Evolutionary conservation across 2,888 invertebrate species (phyloP), one percentile per base, ranked within the genome.

Genomic region (Calameuta pallipes): DNA sequence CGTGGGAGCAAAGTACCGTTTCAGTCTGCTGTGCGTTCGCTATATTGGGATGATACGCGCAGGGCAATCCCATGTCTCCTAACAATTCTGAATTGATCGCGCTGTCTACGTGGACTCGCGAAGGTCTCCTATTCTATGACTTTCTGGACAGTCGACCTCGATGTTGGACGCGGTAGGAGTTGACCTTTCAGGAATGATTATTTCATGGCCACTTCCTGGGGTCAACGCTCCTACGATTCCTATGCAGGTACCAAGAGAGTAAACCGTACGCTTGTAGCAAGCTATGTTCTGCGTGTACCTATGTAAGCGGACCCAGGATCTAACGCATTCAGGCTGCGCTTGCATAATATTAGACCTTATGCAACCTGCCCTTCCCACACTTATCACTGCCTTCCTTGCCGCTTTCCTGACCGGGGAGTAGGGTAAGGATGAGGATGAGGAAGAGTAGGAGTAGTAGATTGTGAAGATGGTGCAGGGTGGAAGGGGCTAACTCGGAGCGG

Each of bases 361-460:
- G 90, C 88, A 90, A 90, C 87, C 86, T 89, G 90, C 91, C 91
- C 90, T 91, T 91, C 91, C 91, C 91, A 91, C 91, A 91, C 91
- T 91, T 91, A 91, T 91, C 90, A 90, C 89, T 88, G 89, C 87
- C 87, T 78, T 83, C 83, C 79, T 36, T 36, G 70, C 70, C 70
- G 70, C 56, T 56, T 56, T 23, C 56, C 56, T 56, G 56, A 9
- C 56, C 23, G 23, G 56, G 56, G 56, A 56, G 56, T 23, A 56
- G n/a, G 56, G 23, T 56, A 23, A 56, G 71, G 31, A 34, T 71
- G 78, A 76, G 74, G 79, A 74, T 70, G 76, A 79, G 74, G 80
- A 71, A 34, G 82, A 78, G 77, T 77, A 35, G 74, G 74, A 71
- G 71, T 33, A 36, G 74, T 56, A 56, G 56, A 56, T 56, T 56